Percentiles rank a stretch among this genome's conserved stretches.
phyloP scores from a whole-genome alignment of 1,140 invertebrate genomes.

The Micrasema longulum region DNA sequence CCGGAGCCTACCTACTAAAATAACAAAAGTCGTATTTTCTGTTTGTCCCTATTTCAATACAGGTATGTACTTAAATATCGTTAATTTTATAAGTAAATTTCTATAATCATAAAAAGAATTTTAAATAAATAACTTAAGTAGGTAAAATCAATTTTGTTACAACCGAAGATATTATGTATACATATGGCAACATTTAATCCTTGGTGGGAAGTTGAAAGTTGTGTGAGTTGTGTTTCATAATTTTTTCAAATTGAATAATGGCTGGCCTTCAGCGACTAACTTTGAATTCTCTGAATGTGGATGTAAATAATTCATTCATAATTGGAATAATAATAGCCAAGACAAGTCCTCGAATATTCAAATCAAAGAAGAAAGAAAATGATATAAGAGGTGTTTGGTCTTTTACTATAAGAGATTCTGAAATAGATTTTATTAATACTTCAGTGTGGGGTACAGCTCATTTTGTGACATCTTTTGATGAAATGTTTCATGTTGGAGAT shows the following conservation, averaged over 20 bases:
- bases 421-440: slow-evolving; percentile 75
- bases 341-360: slow-evolving; percentile 59
- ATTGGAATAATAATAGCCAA: slow-evolving; percentile 65
- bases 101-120: too few relatives aligned
- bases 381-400: slow-evolving; percentile 73
- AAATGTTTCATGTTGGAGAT: slow-evolving; percentile 73
- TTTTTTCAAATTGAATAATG: slow-evolving; percentile 56
- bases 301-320: slow-evolving; percentile 63
- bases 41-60: too few relatives aligned
- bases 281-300: slow-evolving; percentile 63
- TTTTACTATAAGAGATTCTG: slow-evolving; percentile 77
- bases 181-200: too few relatives aligned
- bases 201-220: too few relatives aligned
- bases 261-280: slow-evolving; percentile 62
- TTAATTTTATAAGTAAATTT: too few relatives aligned
- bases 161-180: too few relatives aligned
- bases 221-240: too few relatives aligned
- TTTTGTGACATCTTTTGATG: slow-evolving; percentile 69
- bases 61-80: too few relatives aligned
- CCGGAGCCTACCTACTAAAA: too few relatives aligned
- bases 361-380: slow-evolving; percentile 62
- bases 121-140: too few relatives aligned
- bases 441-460: slow-evolving; percentile 75
- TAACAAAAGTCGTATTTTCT: too few relatives aligned
- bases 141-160: too few relatives aligned